phyloP scores from a whole-genome alignment of 2,113 vertebrate species.

The Sciurus niger region DNA sequence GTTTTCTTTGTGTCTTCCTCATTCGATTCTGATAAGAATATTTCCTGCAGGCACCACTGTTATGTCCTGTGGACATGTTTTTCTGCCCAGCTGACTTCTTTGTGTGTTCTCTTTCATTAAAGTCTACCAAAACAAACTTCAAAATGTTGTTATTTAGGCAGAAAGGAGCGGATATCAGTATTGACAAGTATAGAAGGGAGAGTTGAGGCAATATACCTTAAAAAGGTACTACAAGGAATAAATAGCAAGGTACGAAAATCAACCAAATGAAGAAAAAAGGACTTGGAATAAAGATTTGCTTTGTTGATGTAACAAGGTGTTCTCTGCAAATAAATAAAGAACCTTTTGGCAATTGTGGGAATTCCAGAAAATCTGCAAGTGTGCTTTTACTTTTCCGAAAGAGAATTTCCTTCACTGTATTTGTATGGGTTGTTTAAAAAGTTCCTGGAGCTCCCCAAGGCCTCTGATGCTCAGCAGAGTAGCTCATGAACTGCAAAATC shows the following conservation, averaged over 20 bases:
- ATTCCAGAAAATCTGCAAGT: background rate
- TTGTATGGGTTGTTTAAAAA: background rate
- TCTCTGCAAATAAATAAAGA: constrained; percentile 55
- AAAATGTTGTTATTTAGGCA: background rate
- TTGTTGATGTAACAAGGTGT: background rate
- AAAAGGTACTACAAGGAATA: background rate
- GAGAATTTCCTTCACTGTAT: background rate
- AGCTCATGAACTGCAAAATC: constrained; percentile 32
- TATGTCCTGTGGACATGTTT: constrained; percentile 10
- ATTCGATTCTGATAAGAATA: constrained; percentile 46
- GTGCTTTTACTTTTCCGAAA: constrained; percentile 26
- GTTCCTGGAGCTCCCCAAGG: background rate
- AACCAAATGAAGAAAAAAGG: background rate
- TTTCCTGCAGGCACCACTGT: background rate
- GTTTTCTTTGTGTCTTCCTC: background rate
- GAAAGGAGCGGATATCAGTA: background rate
- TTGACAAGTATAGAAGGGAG: background rate
- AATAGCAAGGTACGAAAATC: background rate
- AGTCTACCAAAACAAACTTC: constrained; percentile 44
- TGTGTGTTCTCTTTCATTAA: constrained; percentile 5
- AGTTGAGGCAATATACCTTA: background rate
- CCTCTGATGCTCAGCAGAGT: background rate
- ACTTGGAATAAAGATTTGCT: background rate
- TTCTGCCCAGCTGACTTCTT: background rate
- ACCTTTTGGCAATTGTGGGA: background rate